phyloP scores from a whole-genome alignment of 2,797 vertebrate species.

The Pipistrellus kuhlii region DNA sequence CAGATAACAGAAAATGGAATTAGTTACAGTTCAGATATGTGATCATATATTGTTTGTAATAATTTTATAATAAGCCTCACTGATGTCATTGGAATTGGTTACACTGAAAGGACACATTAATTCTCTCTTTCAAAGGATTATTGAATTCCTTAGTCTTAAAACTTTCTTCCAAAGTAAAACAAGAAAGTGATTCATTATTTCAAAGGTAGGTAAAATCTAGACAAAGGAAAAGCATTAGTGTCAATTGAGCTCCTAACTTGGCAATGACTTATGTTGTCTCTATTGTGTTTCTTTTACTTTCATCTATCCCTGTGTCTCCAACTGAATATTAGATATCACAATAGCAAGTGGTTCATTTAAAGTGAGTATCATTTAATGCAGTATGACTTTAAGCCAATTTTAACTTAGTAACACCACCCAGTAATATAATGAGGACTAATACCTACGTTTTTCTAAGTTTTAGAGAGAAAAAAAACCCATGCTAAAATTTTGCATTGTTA shows the following conservation, averaged over 20 bases:
- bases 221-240: background rate
- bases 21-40: constrained; percentile 15
- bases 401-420: background rate
- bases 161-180: constrained; percentile 55
- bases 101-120: constrained; percentile 28
- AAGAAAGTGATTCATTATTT: constrained; percentile 40
- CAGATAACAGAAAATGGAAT: constrained; percentile 49
- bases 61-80: background rate
- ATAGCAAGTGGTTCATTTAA: background rate
- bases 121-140: constrained; percentile 46
- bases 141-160: constrained; percentile 28
- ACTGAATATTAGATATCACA: background rate
- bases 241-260: background rate
- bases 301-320: background rate
- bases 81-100: constrained; percentile 26
- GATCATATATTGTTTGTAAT: constrained; percentile 1
- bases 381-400: background rate
- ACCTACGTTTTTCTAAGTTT: background rate
- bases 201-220: background rate
- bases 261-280: background rate
- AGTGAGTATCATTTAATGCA: background rate
- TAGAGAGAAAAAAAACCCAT: background rate
- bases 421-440: background rate
- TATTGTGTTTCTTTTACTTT: background rate
- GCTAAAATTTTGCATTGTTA: background rate